Base-by-base conservation (phyloP, 2,113 vertebrate species). In the Pelecanoides urinatrix region DNA sequence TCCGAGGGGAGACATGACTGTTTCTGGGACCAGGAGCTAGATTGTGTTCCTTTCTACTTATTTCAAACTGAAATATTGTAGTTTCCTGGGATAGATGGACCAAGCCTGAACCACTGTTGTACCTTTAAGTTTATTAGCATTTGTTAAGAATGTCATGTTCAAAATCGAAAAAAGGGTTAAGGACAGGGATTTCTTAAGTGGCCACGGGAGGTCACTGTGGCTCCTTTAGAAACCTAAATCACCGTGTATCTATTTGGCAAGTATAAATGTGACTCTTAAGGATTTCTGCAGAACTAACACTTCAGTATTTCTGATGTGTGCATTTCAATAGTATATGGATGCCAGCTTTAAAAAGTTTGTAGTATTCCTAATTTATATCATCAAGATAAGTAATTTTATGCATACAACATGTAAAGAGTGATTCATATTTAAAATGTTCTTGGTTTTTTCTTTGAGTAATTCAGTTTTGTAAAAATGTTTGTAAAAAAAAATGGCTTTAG, bases 391-490 rank as follows among this genome's bases (percentile, higher is more conserved):
- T 90, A 76, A 95, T 86, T 87, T 90, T 73, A 91, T 93, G 77
- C 40, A 27, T 76, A 80, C 62, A 72, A 75, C 87, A 47, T 94
- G 55, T 84, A 92, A 97, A 97, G 92, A 79, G 32, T 82, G 65
- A 66, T 88, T 81, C 81, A 53, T 96, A 90, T 97, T 94, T 97
- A 95, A 92, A 94, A 81, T 3, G 1, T 58, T 66, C 47, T 79
- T 66, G 17, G 65, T 79, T 59, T 91, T 61, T 80, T 82, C 63
- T 88, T 90, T 83, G 40, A 96, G 65, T 68, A 90, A 88, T 96
- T 97, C 47, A 77, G 47, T 97, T 97, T 98, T 96, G 49, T 94
- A 93, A 95, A 96, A 67, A 45, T 59, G 17, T 96, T 97, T 97
- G 89, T 96, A 91, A 83, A 89, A 95, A 95, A 93, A 96, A 50